Evolutionary conservation across 2,888 invertebrate genomes (phyloP).

Genomic region (Globia sparganii): DNA sequence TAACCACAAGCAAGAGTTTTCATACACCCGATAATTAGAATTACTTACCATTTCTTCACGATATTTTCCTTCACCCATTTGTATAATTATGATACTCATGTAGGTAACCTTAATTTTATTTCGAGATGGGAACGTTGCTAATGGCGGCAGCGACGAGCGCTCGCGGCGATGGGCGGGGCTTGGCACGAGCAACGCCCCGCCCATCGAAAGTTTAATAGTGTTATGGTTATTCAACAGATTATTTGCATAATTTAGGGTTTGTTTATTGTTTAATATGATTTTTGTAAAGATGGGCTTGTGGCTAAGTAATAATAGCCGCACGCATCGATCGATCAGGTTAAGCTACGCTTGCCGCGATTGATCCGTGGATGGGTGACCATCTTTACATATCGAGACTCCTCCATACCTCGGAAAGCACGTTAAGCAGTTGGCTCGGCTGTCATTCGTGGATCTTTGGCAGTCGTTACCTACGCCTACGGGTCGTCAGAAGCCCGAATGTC

Average conservation of each 20-base stretch:
- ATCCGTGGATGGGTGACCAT: too few species aligned
- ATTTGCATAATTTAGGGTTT: slow-evolving; percentile 28
- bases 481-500: too few species aligned
- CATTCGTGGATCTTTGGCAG: too few species aligned
- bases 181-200: slow-evolving; percentile 66
- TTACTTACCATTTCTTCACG: not conserved
- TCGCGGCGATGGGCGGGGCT: slow-evolving; percentile 72
- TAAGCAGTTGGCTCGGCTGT: too few species aligned
- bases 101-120: slow-evolving; percentile 57
- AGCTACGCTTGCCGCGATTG: too few species aligned
- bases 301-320: too few species aligned
- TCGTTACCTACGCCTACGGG: too few species aligned
- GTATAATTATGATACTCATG: not conserved
- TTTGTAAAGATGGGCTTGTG: not conserved
- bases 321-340: too few species aligned
- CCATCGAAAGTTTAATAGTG: slow-evolving; percentile 55
- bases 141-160: slow-evolving; percentile 57
- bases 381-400: too few species aligned
- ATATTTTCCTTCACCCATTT: not conserved
- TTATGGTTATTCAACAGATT: slow-evolving; percentile 38
- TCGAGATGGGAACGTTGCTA: slow-evolving; percentile 43
- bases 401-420: too few species aligned
- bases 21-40: not conserved
- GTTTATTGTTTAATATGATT: not conserved
- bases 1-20: too few species aligned